These are phyloP conservation scores for Leucoraja ocellata DNA, from an alignment of 2,797 vertebrate genomes.

Conservation along the genomic window DNA sequence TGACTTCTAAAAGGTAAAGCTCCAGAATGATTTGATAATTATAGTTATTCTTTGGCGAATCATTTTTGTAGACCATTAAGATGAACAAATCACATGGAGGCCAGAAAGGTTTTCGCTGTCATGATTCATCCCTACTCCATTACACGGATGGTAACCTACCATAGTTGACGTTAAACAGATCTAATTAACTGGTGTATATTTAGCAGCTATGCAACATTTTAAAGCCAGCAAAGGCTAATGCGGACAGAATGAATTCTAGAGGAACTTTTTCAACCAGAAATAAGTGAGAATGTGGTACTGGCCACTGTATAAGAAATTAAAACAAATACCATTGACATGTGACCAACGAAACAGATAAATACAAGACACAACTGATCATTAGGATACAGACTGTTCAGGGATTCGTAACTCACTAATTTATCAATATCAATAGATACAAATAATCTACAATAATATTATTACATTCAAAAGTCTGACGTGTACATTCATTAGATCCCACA, in stretches of 20 bases:
- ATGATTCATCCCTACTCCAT: background rate
- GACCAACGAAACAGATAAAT: background rate
- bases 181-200: background rate
- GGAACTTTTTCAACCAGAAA: background rate
- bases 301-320: background rate
- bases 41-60: background rate
- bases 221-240: background rate
- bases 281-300: background rate
- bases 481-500: too few relatives aligned
- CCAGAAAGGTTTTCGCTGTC: background rate
- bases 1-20: background rate
- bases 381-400: background rate
- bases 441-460: too few relatives aligned
- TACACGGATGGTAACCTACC: background rate
- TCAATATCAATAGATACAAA: background rate
- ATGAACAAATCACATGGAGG: background rate
- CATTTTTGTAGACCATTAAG: background rate
- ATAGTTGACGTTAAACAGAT: background rate
- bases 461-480: too few relatives aligned
- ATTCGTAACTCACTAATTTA: too few relatives aligned
- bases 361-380: background rate
- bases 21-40: constrained; percentile 1
- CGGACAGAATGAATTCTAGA: background rate
- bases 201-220: background rate
- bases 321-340: background rate